Evolutionary conservation across 2,113 vertebrate species (phyloP), one percentile per base, ranked within the genome.

Genomic region (Gavia stellata): DNA sequence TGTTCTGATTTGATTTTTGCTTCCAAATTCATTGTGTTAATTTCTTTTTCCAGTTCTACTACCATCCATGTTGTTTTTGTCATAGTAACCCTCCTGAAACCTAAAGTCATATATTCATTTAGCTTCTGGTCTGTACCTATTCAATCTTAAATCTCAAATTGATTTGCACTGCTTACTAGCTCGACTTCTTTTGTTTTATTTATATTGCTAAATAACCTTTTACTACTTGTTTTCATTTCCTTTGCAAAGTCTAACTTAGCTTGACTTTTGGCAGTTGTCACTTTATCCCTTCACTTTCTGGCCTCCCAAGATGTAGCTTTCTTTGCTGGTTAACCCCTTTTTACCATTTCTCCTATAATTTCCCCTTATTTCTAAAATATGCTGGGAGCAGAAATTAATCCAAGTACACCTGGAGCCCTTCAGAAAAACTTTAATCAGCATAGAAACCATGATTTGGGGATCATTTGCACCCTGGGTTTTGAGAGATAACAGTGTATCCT

Each of bases 161-260:
- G 25, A 49, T 68, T 84, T 80, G 10, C 31, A 59, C 47, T 79
- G 10, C 50, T 67, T 67, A 12, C 20, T 52, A 67, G 16, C 24
- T 88, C 34, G 67, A 29, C 2, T 84, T 89, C 21, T 55, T 90
- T 78, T 80, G n/a, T 70, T 91, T 89, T 59, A 86, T 86, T 94
- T 94, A 74, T 79, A 31, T 38, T 86, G 58, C 23, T 62, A 86
- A 94, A 95, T 81, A 91, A 66, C 20, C 5, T 86, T 88, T 92
- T 84, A 74, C 52, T 71, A 29, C 61, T 86, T 94, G 42, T 87
- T 96, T 91, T 84, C 9, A 72, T 96, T 89, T 95, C 81, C 68
- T 79, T 75, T 94, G 65, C 29, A 71, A 89, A 26, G 55, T 86
- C 42, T 86, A 89, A 89, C 77, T 86, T 52, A 71, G 65, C 20